Base-by-base conservation (phyloP, 2,113 vertebrate genomes). In the Anguilla rostrata region DNA sequence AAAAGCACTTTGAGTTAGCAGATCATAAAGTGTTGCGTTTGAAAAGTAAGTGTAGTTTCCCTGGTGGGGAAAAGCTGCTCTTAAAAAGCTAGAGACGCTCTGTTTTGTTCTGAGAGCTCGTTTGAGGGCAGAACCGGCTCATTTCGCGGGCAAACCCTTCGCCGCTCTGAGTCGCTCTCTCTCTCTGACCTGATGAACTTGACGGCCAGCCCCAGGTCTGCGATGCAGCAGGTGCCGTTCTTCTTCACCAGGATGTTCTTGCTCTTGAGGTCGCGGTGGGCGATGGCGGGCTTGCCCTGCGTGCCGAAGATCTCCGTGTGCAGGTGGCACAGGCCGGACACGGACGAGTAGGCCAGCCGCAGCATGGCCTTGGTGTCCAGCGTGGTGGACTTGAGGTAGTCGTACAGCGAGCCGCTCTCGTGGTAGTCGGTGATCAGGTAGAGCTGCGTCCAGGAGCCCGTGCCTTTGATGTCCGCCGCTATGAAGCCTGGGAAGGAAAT, bases 341-440 rank as follows among this genome's bases (percentile, higher is more conserved):
- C 96, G 0, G 98, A 97, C 0, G 98, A 98, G 88, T 98, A 98
- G 22, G 97, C 98, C 88, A 99, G 91, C n/a, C 96, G 96, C 83
- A 99, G 93, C 97, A 98, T 98, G 11, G 97, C 95, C 88, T 96
- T 96, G 5, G 95, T 96, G 89, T 99, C 98, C 39, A 99, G 94
- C 0, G 98, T 98, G 86, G 97, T 98, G 49, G 97, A 99, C 89
- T 99, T 99, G 85, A 99, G 95, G 87, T 98, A 99, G 91, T 99
- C 98, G 22, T 99, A 99, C 88, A 99, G 94, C 0, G 98, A 99
- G 34, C 98, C 98, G 0, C 97, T 98, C 92, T 99, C 98, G 53
- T 99, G 98, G 89, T 98, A 99, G 94, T 99, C 98, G 0, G 98
- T 99, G 93, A 99, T 99, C 78, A 99, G 96, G 91, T 98, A 99